A percentile compares a stretch with the other conserved stretches of the same genome.
These are phyloP conservation scores for Lasius platythorax DNA, from an alignment of 2,888 invertebrate genomes.

Conservation along the genomic window DNA sequence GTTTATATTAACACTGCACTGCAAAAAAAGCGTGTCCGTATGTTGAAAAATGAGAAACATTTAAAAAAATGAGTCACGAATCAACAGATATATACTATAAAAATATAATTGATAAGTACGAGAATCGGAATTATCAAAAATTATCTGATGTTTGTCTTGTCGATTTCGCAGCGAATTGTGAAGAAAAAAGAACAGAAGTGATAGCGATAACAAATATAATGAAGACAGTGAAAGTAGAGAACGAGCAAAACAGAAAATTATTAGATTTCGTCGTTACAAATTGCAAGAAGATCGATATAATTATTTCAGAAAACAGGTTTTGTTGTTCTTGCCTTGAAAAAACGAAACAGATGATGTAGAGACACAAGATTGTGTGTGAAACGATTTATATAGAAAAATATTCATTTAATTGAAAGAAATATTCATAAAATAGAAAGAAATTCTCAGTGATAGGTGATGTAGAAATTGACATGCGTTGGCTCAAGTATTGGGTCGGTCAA, in stretches of 20 bases:
- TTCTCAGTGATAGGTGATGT: neutral
- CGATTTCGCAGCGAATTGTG: neutral
- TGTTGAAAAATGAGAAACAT: neutral
- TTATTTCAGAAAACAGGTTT: neutral
- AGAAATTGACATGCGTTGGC: neutral
- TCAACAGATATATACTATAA: neutral
- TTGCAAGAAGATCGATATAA: slow-evolving; percentile 3
- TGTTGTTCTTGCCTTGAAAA: neutral
- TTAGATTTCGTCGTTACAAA: neutral
- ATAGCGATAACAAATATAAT: neutral
- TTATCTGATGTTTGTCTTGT: neutral
- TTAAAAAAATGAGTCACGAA: neutral
- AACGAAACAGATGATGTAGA: neutral
- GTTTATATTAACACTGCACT: neutral
- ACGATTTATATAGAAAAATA: neutral
- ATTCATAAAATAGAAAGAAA: neutral
- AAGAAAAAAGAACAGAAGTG: neutral
- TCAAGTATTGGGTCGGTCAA: neutral
- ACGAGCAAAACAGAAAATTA: neutral
- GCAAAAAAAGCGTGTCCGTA: neutral
- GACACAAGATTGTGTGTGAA: neutral
- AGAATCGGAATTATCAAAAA: neutral
- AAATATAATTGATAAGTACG: neutral
- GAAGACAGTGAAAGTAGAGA: neutral
- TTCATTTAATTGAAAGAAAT: neutral